Conservation (phyloP, 2,888 invertebrate species). For the Erynnis tages region DNA sequence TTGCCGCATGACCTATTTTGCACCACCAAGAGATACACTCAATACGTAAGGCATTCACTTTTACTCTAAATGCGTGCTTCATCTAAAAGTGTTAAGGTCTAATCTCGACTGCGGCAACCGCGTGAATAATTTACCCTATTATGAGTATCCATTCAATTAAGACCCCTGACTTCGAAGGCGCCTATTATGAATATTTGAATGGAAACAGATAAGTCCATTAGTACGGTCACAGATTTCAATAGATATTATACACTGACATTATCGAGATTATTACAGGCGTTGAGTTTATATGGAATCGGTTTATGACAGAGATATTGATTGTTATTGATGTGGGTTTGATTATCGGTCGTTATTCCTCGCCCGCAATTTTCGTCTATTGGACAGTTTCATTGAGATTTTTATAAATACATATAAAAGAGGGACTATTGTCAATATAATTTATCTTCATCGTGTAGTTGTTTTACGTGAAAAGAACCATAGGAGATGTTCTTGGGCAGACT, state of each 20-base stretch:
- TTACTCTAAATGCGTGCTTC: conserved; percentile 33
- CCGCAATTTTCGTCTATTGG: not conserved
- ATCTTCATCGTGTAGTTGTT: too few relatives aligned
- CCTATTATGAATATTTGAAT: conserved; percentile 45
- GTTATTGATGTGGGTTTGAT: conserved; percentile 2
- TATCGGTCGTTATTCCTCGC: not conserved
- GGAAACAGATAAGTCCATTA: conserved; percentile 43
- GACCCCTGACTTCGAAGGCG: conserved; percentile 45
- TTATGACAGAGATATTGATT: conserved; percentile 11
- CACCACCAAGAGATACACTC: conserved; percentile 43
- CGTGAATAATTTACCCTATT: conserved; percentile 51
- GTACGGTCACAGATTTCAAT: conserved; percentile 34
- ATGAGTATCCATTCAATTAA: conserved; percentile 59
- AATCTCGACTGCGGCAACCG: conserved; percentile 35
- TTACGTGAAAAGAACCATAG: too few relatives aligned
- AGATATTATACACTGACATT: conserved; percentile 21
- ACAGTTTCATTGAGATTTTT: too few relatives aligned
- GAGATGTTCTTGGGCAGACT: too few relatives aligned
- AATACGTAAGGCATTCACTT: conserved; percentile 27
- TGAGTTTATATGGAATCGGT: conserved; percentile 7
- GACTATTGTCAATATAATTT: too few relatives aligned
- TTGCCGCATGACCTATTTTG: conserved; percentile 37
- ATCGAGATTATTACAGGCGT: conserved; percentile 13
- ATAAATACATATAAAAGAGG: too few relatives aligned
- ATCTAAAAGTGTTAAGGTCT: conserved; percentile 33